Conservation (phyloP, 2,113 vertebrate species). For the Vombatus ursinus region DNA sequence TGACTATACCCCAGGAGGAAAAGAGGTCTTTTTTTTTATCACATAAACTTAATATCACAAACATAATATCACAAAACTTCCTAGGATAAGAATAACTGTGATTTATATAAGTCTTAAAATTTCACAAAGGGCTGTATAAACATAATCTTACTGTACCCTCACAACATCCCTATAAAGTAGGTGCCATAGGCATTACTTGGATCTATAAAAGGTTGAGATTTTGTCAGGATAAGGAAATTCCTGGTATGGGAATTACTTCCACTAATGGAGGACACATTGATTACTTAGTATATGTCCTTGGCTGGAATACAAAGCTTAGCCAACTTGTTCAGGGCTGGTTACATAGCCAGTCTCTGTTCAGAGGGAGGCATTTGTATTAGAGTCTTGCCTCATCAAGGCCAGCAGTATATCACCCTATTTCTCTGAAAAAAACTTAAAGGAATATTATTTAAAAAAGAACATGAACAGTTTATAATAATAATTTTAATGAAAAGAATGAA, state of each 20-base stretch:
- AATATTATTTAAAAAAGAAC: conserved; percentile 13
- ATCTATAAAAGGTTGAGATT: neutral
- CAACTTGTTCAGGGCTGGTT: neutral
- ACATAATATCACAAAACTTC: conserved; percentile 14
- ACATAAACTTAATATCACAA: too few species aligned
- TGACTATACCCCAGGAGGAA: conserved; percentile 22
- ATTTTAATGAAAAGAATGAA: conserved; percentile 27
- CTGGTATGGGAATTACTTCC: neutral
- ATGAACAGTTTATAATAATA: neutral
- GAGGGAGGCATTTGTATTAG: neutral
- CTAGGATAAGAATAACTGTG: conserved; percentile 28
- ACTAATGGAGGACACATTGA: neutral
- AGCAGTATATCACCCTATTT: neutral
- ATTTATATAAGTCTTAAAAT: neutral
- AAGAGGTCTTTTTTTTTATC: neutral
- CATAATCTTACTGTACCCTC: neutral
- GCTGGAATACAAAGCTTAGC: neutral
- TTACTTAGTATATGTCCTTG: neutral
- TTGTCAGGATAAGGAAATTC: neutral
- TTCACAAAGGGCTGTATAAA: neutral
- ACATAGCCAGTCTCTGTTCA: neutral
- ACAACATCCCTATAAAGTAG: neutral
- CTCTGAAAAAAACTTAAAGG: neutral
- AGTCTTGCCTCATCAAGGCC: neutral
- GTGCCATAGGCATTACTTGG: neutral